Evolutionary conservation across 2,113 vertebrate genomes (phyloP), one percentile per base, ranked within the genome.

Genomic region (Acanthisitta chloris): DNA sequence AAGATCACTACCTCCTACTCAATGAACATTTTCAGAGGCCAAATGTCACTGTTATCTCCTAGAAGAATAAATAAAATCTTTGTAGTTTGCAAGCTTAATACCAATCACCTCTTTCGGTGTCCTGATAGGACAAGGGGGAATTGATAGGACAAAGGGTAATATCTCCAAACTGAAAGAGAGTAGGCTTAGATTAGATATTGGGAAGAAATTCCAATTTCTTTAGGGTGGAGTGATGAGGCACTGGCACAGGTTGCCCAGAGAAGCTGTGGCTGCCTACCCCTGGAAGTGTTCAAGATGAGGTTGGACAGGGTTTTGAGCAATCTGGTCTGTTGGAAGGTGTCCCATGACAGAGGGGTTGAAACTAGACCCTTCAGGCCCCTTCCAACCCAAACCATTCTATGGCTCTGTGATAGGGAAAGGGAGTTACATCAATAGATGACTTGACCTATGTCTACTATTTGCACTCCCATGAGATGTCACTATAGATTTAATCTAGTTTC

Each of bases 1-100:
- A 92, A 79, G 94, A 94, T 31, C 31, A 13, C 49, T 79, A 55
- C 86, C 90, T 97, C 81, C 81, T 38, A 71, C 78, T 85, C 73
- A 89, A 43, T 31, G 48, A 88, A 67, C 55, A 76, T 82, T 94
- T 93, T 90, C 36, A 80, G 43, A 90, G 77, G 59, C 31, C 77
- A 92, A 86, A 77, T 66, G 48, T 24, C 55, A 40, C 59, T 92
- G 65, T 93, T 70, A 65, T 31, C 46, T 88, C 31, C 9, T 57
- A 42, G 62, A 20, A 92, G 33, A 55, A 76, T 48, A 52, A 79
- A 73, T 36, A 79, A 67, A 64, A 82, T 24, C 1, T 0, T 52
- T 66, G 21, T 8, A 65, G 3, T 12, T 57, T 72, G 38, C 33
- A 82, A 91, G 24, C 46, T 88, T 81, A 61, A 55, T 71, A 31